Base-by-base conservation (phyloP, 2,797 vertebrate genomes). In the Lepus townsendii region DNA sequence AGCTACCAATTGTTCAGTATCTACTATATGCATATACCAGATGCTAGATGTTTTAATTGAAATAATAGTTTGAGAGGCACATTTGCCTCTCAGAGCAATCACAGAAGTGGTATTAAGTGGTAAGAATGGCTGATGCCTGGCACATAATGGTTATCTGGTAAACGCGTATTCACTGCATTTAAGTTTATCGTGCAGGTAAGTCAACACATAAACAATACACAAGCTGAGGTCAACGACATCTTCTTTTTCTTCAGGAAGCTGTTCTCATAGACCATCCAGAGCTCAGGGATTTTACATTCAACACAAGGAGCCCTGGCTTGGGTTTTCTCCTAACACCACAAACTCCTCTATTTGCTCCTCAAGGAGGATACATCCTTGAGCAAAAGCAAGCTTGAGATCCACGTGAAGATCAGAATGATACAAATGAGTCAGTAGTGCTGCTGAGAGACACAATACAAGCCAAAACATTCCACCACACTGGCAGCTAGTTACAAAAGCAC, bases 11-110 rank as follows among this genome's bases (percentile, higher is more conserved):
- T 92, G 2, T 65, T 90, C 20, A 77, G n/a, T 76, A 57, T 38
- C 57, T 84, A 72, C 20, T 69, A 9, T 47, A 47, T 47, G 42
- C 42, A 4, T 60, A 80, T 9, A 57, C 57, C 19, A 86, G 57
- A 52, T 16, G 38, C 17, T 84, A 32, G 8, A 60, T 84, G 87
- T 73, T 93, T 79, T 62, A 72, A 32, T 80, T 86, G 90, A 79
- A 90, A 83, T 22, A 85, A 80, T 83, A 79, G 24, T 73, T 65
- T 90, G 42, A 47, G 42, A 47, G 42, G 42, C 42, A 47, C 42
- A 32, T 32, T 57, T 54, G 11, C 26, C 17, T 87, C 92, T 79
- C 50, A 38, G 35, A 93, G 32, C 83, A 86, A 90, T 68, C 20
- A 92, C 35, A 79, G 66, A 91, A 79, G 5, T 26, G 32, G 3